Conservation (phyloP, 2,888 invertebrate genomes). For the Tenthredo scrophulariae region DNA sequence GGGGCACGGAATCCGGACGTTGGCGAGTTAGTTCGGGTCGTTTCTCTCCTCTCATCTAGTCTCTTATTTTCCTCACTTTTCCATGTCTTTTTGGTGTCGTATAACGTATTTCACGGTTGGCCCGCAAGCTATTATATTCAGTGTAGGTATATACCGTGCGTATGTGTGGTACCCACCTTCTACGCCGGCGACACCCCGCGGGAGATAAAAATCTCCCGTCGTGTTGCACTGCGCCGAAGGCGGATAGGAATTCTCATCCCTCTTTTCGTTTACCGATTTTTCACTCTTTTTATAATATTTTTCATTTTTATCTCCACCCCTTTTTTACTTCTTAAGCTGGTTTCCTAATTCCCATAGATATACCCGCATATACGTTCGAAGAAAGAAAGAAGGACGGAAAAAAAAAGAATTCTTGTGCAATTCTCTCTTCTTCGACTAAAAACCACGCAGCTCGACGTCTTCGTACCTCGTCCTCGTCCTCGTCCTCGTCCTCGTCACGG, state of each 20-base stretch:
- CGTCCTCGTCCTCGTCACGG: conserved; percentile 6
- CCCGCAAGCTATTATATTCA: conserved; percentile 20
- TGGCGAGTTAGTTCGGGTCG: neutral
- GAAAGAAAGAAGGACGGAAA: neutral
- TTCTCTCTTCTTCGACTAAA: neutral
- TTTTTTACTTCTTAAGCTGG: neutral
- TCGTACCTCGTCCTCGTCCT: neutral
- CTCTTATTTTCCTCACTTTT: neutral
- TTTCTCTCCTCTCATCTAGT: neutral
- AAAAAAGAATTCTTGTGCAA: no score
- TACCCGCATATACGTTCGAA: neutral
- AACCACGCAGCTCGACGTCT: neutral
- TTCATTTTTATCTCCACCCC: neutral
- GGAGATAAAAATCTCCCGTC: conserved; percentile 19
- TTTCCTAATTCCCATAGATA: neutral
- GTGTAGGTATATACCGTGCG: neutral
- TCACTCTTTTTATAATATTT: neutral
- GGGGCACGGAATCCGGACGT: conserved; percentile 2
- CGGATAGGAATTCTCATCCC: neutral
- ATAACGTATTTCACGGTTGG: conserved; percentile 48
- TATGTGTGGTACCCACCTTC: neutral
- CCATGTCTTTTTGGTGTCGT: neutral
- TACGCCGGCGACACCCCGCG: conserved; percentile 32
- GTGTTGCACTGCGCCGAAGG: neutral
- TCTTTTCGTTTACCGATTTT: neutral